Conservation (phyloP, 2,113 vertebrate genomes). For the Chinchilla lanigera region DNA sequence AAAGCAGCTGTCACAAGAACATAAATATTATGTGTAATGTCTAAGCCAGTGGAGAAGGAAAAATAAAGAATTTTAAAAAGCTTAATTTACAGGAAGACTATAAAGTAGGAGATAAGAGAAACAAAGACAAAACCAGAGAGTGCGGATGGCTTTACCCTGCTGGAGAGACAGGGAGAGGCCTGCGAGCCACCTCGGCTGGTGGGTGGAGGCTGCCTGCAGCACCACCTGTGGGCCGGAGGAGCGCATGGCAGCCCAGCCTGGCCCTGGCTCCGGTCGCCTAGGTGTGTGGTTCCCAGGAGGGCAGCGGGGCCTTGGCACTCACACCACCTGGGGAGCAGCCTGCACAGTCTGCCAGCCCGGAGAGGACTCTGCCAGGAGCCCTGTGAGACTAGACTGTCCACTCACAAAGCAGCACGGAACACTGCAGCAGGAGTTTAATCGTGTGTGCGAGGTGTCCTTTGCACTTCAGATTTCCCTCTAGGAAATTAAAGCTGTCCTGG, state of each 20-base stretch:
- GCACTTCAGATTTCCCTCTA: constrained; percentile 43
- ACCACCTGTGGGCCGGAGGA: neutral
- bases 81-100: neutral
- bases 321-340: neutral
- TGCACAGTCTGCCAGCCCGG: neutral
- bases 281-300: neutral
- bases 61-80: neutral
- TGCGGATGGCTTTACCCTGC: accelerated
- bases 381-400: neutral
- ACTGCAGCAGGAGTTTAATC: constrained; percentile 53
- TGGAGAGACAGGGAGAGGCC: too few species aligned
- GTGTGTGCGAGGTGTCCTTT: neutral
- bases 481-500: constrained; percentile 33
- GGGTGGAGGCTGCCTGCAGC: neutral
- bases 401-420: neutral
- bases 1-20: neutral
- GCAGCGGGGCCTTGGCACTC: accelerated
- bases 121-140: neutral
- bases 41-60: neutral
- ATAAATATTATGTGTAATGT: neutral
- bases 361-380: neutral
- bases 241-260: neutral
- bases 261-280: accelerated
- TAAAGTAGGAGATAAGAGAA: neutral
- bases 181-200: accelerated